phyloP scores from a whole-genome alignment of 2,113 vertebrate species.

The Cyprinus carpio region DNA sequence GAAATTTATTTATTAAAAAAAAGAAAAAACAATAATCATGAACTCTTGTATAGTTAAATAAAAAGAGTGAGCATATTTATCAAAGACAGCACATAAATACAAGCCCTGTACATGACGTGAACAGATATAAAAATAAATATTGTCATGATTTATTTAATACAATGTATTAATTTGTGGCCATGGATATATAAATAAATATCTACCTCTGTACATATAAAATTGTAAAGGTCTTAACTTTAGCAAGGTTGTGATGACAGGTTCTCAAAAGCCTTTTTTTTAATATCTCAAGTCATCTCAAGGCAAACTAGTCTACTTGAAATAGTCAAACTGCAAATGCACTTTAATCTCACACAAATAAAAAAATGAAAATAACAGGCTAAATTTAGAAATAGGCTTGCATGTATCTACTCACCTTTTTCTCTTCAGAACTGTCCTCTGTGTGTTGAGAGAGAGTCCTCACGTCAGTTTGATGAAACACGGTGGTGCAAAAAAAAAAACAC shows the following conservation, averaged over 20 bases:
- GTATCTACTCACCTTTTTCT: slow-evolving; percentile 2
- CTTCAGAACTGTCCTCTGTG: neutral
- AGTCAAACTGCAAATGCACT: neutral
- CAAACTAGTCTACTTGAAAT: neutral
- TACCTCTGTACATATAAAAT: neutral
- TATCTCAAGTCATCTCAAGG: neutral
- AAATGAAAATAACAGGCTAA: neutral
- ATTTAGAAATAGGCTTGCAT: neutral
- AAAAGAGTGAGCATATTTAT: no score
- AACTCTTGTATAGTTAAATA: no score
- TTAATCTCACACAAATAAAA: neutral
- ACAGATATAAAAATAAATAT: no score
- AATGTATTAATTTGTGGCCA: no score
- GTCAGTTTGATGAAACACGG: neutral
- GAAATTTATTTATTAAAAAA: no score
- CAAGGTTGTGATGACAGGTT: neutral
- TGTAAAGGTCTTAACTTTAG: neutral
- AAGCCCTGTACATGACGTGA: no score
- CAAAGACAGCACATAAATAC: no score
- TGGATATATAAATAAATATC: no score
- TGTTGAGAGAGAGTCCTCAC: neutral
- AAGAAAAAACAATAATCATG: no score
- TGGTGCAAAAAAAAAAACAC: neutral
- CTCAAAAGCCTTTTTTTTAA: neutral
- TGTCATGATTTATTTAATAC: no score